These are phyloP conservation scores for Molanna angustata DNA, from an alignment of 2,888 invertebrate genomes.

Conservation along the genomic window DNA sequence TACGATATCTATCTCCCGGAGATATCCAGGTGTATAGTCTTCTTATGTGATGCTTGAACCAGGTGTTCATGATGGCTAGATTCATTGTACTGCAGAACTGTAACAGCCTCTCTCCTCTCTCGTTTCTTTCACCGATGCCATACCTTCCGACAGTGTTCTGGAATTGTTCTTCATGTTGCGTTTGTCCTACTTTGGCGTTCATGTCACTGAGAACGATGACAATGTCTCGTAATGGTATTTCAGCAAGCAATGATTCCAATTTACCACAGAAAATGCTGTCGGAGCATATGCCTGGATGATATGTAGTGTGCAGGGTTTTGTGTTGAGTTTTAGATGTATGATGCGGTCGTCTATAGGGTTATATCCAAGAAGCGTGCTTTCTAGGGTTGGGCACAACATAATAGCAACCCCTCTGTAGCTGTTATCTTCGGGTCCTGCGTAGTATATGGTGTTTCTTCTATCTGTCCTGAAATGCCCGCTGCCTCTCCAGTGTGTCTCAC, in stretches of 20 bases:
- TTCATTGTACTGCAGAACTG: neutral
- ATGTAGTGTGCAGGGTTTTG: neutral
- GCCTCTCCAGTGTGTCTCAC: no score
- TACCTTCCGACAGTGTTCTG: neutral
- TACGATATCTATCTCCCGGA: neutral
- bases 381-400: neutral
- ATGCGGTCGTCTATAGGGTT: neutral
- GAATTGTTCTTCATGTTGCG: neutral
- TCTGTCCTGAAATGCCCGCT: no score
- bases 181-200: neutral
- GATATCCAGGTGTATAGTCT: neutral
- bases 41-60: neutral
- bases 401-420: neutral
- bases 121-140: neutral
- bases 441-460: no score
- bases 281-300: neutral
- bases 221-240: neutral
- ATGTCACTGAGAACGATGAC: neutral
- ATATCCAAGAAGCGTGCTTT: neutral
- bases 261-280: neutral
- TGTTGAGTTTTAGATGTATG: neutral
- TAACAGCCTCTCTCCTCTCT: neutral
- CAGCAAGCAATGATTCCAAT: neutral
- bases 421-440: no score
- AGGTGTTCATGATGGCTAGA: neutral